phyloP scores from a whole-genome alignment of 2,888 invertebrate species.

The Marronus borbonicus region DNA sequence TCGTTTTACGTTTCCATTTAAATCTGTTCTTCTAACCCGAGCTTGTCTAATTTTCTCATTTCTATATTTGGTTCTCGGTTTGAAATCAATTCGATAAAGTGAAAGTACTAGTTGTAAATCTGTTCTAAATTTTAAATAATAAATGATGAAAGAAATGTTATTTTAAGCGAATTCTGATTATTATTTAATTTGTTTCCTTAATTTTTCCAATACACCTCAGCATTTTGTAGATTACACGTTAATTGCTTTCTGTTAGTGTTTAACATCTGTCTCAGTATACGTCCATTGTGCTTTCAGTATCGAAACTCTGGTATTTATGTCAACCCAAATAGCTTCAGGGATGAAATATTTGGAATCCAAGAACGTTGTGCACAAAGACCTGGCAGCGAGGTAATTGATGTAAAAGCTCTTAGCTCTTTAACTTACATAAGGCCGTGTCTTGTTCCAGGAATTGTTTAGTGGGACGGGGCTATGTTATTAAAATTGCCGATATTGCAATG shows the following conservation, averaged over 20 bases:
- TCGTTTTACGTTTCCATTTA: too few species aligned
- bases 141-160: too few species aligned
- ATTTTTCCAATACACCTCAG: too few species aligned
- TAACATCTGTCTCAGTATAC: background rate
- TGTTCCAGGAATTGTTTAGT: slow-evolving; percentile 75
- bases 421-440: slow-evolving; percentile 51
- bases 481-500: slow-evolving; percentile 78
- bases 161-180: too few species aligned
- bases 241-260: slow-evolving; percentile 16
- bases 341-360: slow-evolving; percentile 86
- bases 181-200: too few species aligned
- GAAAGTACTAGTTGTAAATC: too few species aligned
- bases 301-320: slow-evolving; percentile 81
- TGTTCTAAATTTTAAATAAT: too few species aligned
- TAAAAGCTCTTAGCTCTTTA: slow-evolving; percentile 34
- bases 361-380: slow-evolving; percentile 85
- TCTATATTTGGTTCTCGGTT: too few species aligned
- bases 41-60: too few species aligned
- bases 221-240: background rate
- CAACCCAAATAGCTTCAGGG: slow-evolving; percentile 83
- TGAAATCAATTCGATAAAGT: too few species aligned
- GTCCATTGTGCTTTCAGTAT: slow-evolving; percentile 70
- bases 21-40: too few species aligned
- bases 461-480: slow-evolving; percentile 75
- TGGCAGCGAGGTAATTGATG: slow-evolving; percentile 77